Evolutionary conservation across 64 coral and sea anemone species (phyloP).

Genomic region (Porites australiensis): DNA sequence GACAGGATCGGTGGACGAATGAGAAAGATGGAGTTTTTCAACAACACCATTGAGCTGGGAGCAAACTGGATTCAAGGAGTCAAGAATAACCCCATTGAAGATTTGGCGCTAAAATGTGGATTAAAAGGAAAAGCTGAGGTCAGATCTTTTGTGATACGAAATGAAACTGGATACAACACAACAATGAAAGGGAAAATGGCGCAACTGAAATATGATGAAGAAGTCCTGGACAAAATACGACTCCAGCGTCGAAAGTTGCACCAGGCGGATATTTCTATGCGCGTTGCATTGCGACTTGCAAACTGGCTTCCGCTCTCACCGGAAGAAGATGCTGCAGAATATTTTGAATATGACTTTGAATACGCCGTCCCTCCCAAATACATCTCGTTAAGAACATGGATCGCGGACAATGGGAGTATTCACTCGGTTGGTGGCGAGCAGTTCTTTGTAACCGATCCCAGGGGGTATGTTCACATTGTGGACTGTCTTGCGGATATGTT

Average conservation of each 20-base stretch:
- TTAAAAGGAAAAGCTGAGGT: conserved; percentile 60
- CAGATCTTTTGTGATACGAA: conserved; percentile 52
- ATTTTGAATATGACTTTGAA: conserved; percentile 80
- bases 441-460: conserved; percentile 75
- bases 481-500: conserved; percentile 68
- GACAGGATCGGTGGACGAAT: conserved; percentile 74
- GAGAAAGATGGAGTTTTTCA: conserved; percentile 36
- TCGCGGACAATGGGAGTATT: conserved; percentile 53
- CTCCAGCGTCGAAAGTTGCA: conserved; percentile 18
- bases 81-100: conserved; percentile 61
- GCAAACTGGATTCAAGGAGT: conserved; percentile 89
- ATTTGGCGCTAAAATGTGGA: conserved; percentile 57
- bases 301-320: conserved; percentile 59
- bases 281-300: conserved; percentile 63
- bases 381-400: conserved; percentile 33
- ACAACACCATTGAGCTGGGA: conserved; percentile 68
- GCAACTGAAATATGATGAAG: conserved; percentile 3
- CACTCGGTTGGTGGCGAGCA: conserved; percentile 51
- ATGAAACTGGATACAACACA: conserved; percentile 58
- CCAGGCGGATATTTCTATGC: conserved; percentile 58
- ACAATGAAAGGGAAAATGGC: conserved; percentile 44
- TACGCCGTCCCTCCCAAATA: conserved; percentile 75
- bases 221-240: conserved; percentile 31
- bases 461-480: conserved; percentile 66
- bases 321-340: conserved; percentile 62